Percentiles rank a stretch among this genome's conserved stretches.
phyloP scores from a whole-genome alignment of 2,888 invertebrate species.

The Ypsolopha scabrella region DNA sequence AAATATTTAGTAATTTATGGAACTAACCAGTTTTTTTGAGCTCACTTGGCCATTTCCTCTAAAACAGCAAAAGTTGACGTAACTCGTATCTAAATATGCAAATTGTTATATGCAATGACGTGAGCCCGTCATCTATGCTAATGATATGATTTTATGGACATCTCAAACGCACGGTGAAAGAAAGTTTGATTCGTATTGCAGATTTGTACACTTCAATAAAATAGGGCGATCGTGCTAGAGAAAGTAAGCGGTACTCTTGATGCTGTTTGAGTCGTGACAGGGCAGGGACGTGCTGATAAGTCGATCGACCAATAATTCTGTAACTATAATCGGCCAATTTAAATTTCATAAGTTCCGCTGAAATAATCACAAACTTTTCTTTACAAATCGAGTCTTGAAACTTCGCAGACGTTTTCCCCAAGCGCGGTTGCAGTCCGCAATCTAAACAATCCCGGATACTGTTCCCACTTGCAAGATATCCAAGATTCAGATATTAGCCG shows the following conservation, averaged over 20 bases:
- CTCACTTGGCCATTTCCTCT: too few relatives aligned
- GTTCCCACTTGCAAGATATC: neutral
- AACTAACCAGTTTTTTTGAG: too few relatives aligned
- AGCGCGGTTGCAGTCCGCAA: too few relatives aligned
- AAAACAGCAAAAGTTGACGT: neutral
- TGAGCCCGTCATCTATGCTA: neutral
- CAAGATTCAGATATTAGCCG: neutral
- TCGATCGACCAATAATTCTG: conserved; percentile 14
- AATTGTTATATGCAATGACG: neutral
- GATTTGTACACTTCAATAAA: conserved; percentile 25
- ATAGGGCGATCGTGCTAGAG: conserved; percentile 52
- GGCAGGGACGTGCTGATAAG: conserved; percentile 34
- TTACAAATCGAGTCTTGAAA: too few relatives aligned
- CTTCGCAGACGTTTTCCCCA: too few relatives aligned
- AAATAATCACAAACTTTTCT: neutral
- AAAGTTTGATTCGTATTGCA: conserved; percentile 35
- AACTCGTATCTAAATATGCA: neutral
- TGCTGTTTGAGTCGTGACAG: conserved; percentile 38
- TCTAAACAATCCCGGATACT: too few relatives aligned
- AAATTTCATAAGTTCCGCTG: neutral
- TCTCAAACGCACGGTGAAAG: conserved; percentile 9
- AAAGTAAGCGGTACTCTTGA: conserved; percentile 27
- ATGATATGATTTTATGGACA: neutral
- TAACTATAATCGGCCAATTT: neutral
- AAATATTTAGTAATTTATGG: too few relatives aligned